Conservation (phyloP, 2,797 vertebrate genomes). For the Acestrorhynchus altus region DNA sequence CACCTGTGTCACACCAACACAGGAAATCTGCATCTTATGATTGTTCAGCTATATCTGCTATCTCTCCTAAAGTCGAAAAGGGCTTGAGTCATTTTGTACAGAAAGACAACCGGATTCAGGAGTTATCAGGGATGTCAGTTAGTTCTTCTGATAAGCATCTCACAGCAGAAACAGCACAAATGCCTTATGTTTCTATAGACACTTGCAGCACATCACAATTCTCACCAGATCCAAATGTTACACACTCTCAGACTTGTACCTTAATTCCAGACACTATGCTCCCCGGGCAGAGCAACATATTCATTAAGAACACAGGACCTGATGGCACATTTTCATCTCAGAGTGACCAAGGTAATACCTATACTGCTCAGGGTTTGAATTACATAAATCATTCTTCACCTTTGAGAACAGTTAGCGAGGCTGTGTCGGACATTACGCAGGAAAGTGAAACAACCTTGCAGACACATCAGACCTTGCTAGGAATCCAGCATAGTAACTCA, state of each 20-base stretch:
- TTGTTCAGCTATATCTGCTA: constrained; percentile 12
- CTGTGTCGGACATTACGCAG: constrained; percentile 60
- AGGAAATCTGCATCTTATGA: constrained; percentile 34
- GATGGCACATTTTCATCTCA: constrained; percentile 31
- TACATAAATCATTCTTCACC: constrained; percentile 24
- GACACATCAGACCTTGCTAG: constrained; percentile 25
- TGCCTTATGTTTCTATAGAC: constrained; percentile 41
- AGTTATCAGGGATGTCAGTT: constrained; percentile 5
- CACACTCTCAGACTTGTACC: constrained; percentile 56
- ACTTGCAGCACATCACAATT: constrained; percentile 51
- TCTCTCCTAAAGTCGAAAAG: constrained; percentile 14
- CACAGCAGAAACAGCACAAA: constrained; percentile 43
- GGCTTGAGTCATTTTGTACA: constrained; percentile 14
- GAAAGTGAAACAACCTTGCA: constrained; percentile 48
- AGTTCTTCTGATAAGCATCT: constrained; percentile 18
- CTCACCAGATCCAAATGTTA: constrained; percentile 41
- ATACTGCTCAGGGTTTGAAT: constrained; percentile 43
- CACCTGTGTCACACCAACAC: constrained; percentile 17
- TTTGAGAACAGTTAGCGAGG: constrained; percentile 50
- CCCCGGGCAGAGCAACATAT: constrained; percentile 46
- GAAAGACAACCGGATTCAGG: constrained; percentile 15
- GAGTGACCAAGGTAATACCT: constrained; percentile 59
- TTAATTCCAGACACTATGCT: constrained; percentile 38
- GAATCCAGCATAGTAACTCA: constrained; percentile 56
- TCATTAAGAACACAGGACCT: constrained; percentile 47